Conservation (phyloP, 2,797 vertebrate species). For the Melanotaenia maccullochi region DNA sequence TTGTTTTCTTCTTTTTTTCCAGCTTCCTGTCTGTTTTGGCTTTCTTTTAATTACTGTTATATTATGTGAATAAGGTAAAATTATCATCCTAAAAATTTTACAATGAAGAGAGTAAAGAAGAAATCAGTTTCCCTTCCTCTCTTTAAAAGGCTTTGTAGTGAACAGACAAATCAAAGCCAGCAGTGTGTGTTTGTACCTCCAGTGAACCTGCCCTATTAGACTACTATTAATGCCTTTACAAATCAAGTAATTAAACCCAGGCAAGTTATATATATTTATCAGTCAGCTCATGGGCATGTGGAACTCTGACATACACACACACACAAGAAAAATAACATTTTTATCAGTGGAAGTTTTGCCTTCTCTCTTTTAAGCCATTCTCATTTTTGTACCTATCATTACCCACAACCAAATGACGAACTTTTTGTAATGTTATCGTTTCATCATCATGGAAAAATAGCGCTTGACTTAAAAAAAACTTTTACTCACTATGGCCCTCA, state of each 20-base stretch:
- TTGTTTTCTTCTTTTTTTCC: neutral
- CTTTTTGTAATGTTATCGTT: conserved; percentile 47
- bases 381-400: conserved; percentile 47
- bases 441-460: conserved; percentile 61
- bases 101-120: neutral
- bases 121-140: neutral
- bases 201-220: conserved; percentile 67
- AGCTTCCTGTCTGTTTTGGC: neutral
- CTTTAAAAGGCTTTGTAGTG: conserved; percentile 49
- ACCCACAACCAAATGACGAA: conserved; percentile 17
- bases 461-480: conserved; percentile 26
- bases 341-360: conserved; percentile 57
- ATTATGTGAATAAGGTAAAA: neutral
- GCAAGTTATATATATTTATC: conserved; percentile 60
- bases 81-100: neutral
- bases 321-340: conserved; percentile 50
- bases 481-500: conserved; percentile 34
- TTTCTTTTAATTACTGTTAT: neutral
- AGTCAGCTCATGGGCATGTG: conserved; percentile 43
- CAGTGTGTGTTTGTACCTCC: conserved; percentile 45
- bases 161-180: conserved; percentile 53
- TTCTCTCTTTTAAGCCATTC: conserved; percentile 24
- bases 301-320: conserved; percentile 23
- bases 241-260: conserved; percentile 68
- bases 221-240: conserved; percentile 45